phyloP scores from a whole-genome alignment of 1,140 invertebrate species.

The Cotesia glomerata region DNA sequence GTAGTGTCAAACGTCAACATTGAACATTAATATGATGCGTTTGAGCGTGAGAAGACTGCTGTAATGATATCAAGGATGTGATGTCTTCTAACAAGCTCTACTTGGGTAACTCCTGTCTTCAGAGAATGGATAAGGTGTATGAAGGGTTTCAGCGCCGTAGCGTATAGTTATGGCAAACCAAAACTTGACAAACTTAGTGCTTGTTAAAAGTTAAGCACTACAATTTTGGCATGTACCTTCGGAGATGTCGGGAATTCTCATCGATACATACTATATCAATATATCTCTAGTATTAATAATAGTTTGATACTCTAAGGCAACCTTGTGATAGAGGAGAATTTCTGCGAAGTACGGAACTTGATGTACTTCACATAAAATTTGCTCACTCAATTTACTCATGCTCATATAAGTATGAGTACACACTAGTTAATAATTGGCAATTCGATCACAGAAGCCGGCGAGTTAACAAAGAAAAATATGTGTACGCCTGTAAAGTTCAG shows the following conservation, averaged over 20 bases:
- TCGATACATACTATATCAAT: background rate
- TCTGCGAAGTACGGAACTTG: constrained; percentile 5
- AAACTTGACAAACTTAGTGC: constrained; percentile 31
- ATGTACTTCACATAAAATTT: constrained; percentile 14
- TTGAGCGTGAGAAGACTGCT: background rate
- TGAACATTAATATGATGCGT: background rate
- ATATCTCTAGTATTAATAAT: background rate
- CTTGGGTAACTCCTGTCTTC: constrained; percentile 6
- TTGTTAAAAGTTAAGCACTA: constrained; percentile 46
- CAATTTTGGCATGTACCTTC: constrained; percentile 5
- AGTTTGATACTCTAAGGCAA: background rate
- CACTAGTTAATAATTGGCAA: constrained; percentile 13
- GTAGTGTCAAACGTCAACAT: background rate
- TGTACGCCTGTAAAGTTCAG: too few species aligned
- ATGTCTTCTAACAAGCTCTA: constrained; percentile 25
- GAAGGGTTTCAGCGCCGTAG: background rate
- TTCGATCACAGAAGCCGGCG: background rate
- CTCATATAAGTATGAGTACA: background rate
- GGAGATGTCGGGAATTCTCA: background rate
- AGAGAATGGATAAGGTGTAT: background rate
- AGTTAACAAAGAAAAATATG: too few species aligned
- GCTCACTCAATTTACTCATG: background rate
- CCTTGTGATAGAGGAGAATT: background rate
- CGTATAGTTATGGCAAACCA: too few species aligned
- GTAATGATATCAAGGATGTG: constrained; percentile 1